Evolutionary conservation across 2,113 vertebrate species (phyloP).

Genomic region (Charina bottae): DNA sequence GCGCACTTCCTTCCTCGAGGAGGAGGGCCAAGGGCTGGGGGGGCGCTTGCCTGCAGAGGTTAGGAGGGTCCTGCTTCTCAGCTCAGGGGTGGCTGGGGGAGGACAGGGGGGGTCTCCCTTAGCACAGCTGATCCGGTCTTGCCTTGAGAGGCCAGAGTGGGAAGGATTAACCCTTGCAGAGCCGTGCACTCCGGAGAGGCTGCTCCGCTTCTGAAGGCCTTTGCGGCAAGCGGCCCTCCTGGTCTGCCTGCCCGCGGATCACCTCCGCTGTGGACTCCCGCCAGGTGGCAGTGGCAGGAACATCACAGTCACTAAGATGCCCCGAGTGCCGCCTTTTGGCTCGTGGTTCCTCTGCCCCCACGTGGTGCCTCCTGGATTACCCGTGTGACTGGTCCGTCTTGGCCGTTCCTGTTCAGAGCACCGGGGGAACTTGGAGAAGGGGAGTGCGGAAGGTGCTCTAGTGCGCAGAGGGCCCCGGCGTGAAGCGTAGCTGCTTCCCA

Average conservation of each 20-base stretch:
- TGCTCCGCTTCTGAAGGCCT: fast-evolving
- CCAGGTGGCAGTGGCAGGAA: too few species aligned
- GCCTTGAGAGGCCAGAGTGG: conserved; percentile 35
- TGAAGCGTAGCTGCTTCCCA: not conserved
- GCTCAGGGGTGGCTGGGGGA: not conserved
- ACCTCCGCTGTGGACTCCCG: not conserved
- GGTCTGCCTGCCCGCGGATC: not conserved
- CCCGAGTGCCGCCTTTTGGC: not conserved
- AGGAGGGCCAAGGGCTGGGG: not conserved
- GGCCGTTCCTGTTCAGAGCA: too few species aligned
- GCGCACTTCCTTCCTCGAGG: not conserved
- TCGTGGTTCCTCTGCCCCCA: not conserved
- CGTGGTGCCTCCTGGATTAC: too few species aligned
- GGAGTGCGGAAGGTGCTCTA: too few species aligned
- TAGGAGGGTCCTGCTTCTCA: not conserved
- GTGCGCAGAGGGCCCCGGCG: too few species aligned
- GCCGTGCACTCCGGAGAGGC: not conserved
- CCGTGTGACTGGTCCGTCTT: not conserved
- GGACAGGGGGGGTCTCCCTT: not conserved
- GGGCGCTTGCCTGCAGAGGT: not conserved
- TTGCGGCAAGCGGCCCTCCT: not conserved
- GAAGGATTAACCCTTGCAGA: conserved; percentile 45
- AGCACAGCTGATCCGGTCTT: conserved; percentile 24
- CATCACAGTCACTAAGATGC: not conserved
- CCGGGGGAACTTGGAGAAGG: too few species aligned